Base-by-base conservation (phyloP, 2,113 vertebrate species). In the Aspiorhynchus laticeps region DNA sequence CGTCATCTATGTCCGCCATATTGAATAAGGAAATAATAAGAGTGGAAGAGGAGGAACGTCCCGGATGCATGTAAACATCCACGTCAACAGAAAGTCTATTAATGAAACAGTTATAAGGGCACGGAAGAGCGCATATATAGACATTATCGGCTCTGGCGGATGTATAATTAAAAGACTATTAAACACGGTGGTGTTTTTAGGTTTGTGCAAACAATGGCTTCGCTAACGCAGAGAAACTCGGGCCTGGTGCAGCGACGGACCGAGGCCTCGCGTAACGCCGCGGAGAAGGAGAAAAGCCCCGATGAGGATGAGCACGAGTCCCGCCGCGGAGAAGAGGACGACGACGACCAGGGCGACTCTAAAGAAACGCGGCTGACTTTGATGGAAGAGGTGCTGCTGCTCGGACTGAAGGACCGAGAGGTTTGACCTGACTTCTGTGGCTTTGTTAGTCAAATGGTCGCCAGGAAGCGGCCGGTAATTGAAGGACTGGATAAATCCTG, bases 401-500 rank as follows among this genome's bases (percentile, higher is more conserved):
- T 99, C 93, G 98, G 98, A 91, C 96, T 99, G 90, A 99, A 99
- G 94, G 98, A 99, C 90, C 96, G 97, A 93, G 98, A 99, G 98
- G 98, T 99, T 93, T 12, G 91, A 7, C 51, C 0, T 14, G 51
- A 71, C n/a, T 26, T 83, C 11, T 36, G 38, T 74, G 51, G 43
- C 38, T 56, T 71, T 86, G 63, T 79, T 63, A 76, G 67, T 77
- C 41, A 67, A 61, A 65, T 67, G n/a, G 67, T 83, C 19, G 26
- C 43, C 41, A 19, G 63, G 63, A 77, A 51, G 63, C 51, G 65
- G n/a, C 28, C 21, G 14, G 46, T 84, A 74, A 48, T 2, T n/a
- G 7, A 21, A 83, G 67, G 19, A 59, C 48, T 83, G 59, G 82
- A 84, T 56, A 74, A 56, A 33, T 38, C 81, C n/a, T 73, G 36